Conservation (phyloP, 1,140 invertebrate species). For the Tigriopus japonicus region DNA sequence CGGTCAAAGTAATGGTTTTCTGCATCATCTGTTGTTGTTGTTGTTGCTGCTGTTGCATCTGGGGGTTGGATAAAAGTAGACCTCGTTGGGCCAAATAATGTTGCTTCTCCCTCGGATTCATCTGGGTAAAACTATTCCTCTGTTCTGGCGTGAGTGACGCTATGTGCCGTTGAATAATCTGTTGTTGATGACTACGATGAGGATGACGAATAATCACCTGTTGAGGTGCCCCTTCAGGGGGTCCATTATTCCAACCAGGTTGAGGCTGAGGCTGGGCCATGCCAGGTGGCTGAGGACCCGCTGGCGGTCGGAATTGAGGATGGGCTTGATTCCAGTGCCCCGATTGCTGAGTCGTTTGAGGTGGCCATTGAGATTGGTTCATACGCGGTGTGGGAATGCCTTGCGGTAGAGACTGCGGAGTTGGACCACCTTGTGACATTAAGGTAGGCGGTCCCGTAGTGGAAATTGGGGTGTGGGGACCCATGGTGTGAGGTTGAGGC, state of each 20-base stretch:
- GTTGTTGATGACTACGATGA: constrained; percentile 3
- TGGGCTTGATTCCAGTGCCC: background rate
- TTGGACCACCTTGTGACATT: background rate
- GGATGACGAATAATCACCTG: background rate
- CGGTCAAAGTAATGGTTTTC: constrained; percentile 8
- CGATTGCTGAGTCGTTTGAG: background rate
- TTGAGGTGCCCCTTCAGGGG: background rate
- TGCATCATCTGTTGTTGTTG: background rate
- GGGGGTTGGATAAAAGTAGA: constrained; percentile 1
- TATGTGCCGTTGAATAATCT: constrained; percentile 9
- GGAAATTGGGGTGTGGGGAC: background rate
- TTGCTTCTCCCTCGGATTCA: constrained; percentile 12
- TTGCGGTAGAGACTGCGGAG: background rate
- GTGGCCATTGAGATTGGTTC: background rate
- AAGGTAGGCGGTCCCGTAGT: background rate
- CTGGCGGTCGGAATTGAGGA: background rate
- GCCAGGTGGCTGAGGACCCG: background rate
- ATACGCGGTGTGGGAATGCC: background rate
- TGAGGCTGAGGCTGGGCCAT: no score
- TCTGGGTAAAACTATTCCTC: constrained; percentile 1
- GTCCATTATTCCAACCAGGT: no score
- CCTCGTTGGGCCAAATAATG: constrained; percentile 12
- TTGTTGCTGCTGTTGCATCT: background rate
- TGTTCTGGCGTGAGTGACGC: background rate
- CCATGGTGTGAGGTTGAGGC: background rate